A percentile compares a stretch with the other conserved stretches of the same genome.
Conservation (phyloP, 2,797 vertebrate genomes). For the Hoplostethus atlanticus region DNA sequence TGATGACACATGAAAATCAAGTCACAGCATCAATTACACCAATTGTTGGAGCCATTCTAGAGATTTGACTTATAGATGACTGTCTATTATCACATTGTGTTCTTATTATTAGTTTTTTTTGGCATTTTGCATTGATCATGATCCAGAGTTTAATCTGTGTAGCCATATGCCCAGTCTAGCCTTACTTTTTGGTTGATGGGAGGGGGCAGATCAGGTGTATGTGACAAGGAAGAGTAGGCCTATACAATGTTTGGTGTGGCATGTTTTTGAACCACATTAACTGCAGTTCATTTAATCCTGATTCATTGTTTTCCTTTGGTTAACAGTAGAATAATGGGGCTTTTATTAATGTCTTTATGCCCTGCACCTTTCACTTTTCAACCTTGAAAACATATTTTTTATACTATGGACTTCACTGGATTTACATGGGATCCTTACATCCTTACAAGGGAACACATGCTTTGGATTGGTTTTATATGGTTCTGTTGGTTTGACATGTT, state of each 20-base stretch:
- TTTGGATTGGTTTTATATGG: no score
- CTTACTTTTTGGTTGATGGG: slow-evolving; percentile 9
- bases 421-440: no score
- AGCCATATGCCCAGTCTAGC: background rate
- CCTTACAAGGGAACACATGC: no score
- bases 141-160: background rate
- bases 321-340: no score
- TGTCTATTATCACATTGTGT: no score
- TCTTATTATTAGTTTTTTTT: slow-evolving; percentile 1
- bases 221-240: background rate
- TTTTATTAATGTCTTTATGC: no score
- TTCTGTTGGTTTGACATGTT: slow-evolving; percentile 1
- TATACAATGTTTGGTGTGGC: background rate
- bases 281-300: background rate
- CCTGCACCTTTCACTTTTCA: no score
- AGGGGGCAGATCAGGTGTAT: background rate
- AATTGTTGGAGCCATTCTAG: no score
- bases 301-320: background rate
- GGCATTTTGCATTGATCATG: background rate
- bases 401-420: no score
- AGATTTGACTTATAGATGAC: no score
- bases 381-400: no score
- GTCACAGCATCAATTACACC: no score
- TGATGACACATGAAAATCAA: background rate
- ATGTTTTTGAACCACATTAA: slow-evolving; percentile 4